These are phyloP conservation scores for Hypotaenidia philippensis DNA, from an alignment of 2,797 vertebrate species.

Conservation along the genomic window DNA sequence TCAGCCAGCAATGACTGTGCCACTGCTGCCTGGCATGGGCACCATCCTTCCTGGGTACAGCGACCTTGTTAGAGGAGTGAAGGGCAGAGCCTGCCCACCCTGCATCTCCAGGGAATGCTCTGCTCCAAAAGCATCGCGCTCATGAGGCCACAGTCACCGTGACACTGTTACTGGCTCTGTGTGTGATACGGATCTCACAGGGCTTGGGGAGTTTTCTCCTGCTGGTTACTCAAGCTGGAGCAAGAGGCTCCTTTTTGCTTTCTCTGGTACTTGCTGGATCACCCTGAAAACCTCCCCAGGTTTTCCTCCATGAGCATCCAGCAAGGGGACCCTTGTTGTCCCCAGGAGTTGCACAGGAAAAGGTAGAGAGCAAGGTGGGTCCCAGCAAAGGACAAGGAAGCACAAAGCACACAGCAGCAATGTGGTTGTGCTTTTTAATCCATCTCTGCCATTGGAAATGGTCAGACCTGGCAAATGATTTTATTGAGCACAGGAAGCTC, in stretches of 20 bases:
- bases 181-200: neutral
- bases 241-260: rapidly evolving
- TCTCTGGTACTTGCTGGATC: neutral
- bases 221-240: neutral
- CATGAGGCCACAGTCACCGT: rapidly evolving
- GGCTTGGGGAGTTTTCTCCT: neutral
- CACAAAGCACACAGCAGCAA: neutral
- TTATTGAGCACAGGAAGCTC: neutral
- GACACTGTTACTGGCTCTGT: neutral
- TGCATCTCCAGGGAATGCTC: neutral
- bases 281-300: neutral
- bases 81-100: neutral
- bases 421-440: neutral
- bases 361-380: neutral
- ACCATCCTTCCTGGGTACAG: neutral
- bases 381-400: neutral
- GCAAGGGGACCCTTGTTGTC: neutral
- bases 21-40: rapidly evolving
- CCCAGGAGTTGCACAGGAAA: rapidly evolving
- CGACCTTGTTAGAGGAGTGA: neutral
- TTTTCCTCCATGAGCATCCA: neutral
- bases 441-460: neutral
- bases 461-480: too few relatives aligned
- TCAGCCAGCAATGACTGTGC: rapidly evolving
- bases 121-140: neutral